phyloP scores from a whole-genome alignment of 2,888 invertebrate genomes.

The Hirtodrosophila cameraria region DNA sequence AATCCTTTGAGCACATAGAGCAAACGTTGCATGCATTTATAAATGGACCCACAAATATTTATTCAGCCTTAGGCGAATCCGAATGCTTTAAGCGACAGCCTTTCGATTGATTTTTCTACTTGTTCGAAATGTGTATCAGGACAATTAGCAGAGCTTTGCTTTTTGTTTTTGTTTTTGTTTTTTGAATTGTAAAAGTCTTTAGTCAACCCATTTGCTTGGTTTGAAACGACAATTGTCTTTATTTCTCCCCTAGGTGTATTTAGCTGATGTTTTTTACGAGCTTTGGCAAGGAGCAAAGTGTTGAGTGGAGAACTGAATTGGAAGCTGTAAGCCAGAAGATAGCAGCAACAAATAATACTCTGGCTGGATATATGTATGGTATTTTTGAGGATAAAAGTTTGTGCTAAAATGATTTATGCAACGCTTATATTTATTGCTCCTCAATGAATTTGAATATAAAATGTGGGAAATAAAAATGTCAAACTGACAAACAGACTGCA shows the following conservation, averaged over 20 bases:
- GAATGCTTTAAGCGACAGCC: constrained; percentile 15
- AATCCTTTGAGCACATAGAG: constrained; percentile 48
- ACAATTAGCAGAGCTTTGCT: constrained; percentile 34
- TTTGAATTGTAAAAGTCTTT: constrained; percentile 13
- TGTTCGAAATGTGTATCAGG: constrained; percentile 11
- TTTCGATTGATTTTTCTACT: constrained; percentile 8
- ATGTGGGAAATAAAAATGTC: constrained; percentile 44
- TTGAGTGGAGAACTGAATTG: constrained; percentile 11
- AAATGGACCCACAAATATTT: constrained; percentile 49
- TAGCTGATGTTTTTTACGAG: constrained; percentile 30
- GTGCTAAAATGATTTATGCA: constrained; percentile 60
- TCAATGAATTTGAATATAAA: constrained; percentile 65
- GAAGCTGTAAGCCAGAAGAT: constrained; percentile 3
- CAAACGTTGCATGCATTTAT: constrained; percentile 44
- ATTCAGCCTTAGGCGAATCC: not conserved
- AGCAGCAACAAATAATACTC: constrained; percentile 21
- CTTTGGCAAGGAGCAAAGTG: constrained; percentile 20
- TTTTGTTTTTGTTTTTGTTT: no score
- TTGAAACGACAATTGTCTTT: constrained; percentile 56
- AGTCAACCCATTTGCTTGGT: constrained; percentile 39
- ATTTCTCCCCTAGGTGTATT: constrained; percentile 66
- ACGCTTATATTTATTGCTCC: constrained; percentile 64
- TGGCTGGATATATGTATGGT: constrained; percentile 6
- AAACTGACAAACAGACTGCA: constrained; percentile 17
- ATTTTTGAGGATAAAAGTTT: constrained; percentile 40